phyloP scores from a whole-genome alignment of 2,888 invertebrate genomes.

The Lasius platythorax region DNA sequence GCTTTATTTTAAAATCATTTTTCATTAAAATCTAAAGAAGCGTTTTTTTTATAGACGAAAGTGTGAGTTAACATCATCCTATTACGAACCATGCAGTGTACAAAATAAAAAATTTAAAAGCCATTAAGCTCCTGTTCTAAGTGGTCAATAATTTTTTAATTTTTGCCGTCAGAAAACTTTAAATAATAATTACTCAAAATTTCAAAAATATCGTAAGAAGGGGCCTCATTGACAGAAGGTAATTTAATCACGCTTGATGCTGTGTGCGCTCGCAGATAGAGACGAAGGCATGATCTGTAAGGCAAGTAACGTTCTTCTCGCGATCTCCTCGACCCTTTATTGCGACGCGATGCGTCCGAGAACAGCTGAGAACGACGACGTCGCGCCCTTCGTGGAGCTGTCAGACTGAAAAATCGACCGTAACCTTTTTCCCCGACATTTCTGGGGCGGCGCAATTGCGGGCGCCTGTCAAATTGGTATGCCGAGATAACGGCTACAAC shows the following conservation, averaged over 20 bases:
- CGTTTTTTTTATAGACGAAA: no score
- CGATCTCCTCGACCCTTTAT: constrained; percentile 42
- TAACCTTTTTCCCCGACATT: constrained; percentile 50
- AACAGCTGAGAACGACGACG: constrained; percentile 27
- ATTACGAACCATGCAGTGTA: no score
- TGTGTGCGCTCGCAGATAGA: constrained; percentile 56
- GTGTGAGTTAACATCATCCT: no score
- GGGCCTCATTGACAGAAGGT: no score
- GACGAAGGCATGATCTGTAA: constrained; percentile 2
- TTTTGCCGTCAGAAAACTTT: no score
- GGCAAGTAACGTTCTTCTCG: constrained; percentile 42
- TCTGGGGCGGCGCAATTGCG: constrained; percentile 52
- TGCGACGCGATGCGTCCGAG: constrained; percentile 40
- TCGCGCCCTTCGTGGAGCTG: constrained; percentile 15
- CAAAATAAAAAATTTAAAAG: no score
- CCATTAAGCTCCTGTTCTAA: no score
- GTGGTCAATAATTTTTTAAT: no score
- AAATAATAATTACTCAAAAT: no score
- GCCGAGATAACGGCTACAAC: constrained; percentile 40
- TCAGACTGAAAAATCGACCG: constrained; percentile 63
- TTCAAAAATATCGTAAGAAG: no score
- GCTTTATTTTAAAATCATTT: no score
- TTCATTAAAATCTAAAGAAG: no score
- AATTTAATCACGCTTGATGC: constrained; percentile 64
- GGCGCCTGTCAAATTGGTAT: constrained; percentile 55